A percentile compares a stretch with the other conserved stretches of the same genome.
Evolutionary conservation across 2,888 invertebrate genomes (phyloP).

Genomic region (Tanaodytes sp.): DNA sequence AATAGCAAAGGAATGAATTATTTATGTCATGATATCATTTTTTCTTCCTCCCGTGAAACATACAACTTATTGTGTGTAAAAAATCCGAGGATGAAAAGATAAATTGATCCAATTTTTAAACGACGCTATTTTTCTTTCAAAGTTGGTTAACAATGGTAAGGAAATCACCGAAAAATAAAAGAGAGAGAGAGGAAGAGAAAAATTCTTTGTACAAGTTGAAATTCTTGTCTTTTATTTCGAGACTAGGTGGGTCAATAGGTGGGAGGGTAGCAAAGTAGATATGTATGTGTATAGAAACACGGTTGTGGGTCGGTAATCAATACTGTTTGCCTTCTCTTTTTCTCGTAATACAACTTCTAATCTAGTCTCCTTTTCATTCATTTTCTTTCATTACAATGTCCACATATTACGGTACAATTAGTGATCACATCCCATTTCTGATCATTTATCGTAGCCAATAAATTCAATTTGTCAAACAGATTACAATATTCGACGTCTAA

Average conservation of each 20-base stretch:
- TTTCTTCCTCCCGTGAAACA: too few species aligned
- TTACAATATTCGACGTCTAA: conserved; percentile 6
- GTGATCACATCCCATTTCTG: conserved; percentile 22
- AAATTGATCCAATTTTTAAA: too few species aligned
- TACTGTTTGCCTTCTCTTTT: conserved; percentile 62
- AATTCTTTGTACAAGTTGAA: too few species aligned
- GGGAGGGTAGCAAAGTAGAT: conserved; percentile 42
- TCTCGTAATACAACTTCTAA: conserved; percentile 33
- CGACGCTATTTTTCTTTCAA: too few species aligned
- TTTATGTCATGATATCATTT: too few species aligned
- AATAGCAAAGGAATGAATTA: too few species aligned
- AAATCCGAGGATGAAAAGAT: too few species aligned
- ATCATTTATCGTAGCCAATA: conserved; percentile 40
- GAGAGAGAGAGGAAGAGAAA: too few species aligned
- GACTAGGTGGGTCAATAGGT: conserved; percentile 50
- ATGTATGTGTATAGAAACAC: conserved; percentile 47
- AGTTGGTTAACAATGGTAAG: too few species aligned
- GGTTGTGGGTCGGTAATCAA: conserved; percentile 61
- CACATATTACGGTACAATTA: conserved; percentile 39
- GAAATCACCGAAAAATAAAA: too few species aligned
- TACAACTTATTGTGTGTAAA: too few species aligned
- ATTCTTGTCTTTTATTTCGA: conserved; percentile 44
- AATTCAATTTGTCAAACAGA: conserved; percentile 34
- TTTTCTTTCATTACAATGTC: conserved; percentile 33
- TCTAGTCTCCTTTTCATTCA: conserved; percentile 19